phyloP scores from a whole-genome alignment of 2,888 invertebrate genomes.

The Drosophila colorata region DNA sequence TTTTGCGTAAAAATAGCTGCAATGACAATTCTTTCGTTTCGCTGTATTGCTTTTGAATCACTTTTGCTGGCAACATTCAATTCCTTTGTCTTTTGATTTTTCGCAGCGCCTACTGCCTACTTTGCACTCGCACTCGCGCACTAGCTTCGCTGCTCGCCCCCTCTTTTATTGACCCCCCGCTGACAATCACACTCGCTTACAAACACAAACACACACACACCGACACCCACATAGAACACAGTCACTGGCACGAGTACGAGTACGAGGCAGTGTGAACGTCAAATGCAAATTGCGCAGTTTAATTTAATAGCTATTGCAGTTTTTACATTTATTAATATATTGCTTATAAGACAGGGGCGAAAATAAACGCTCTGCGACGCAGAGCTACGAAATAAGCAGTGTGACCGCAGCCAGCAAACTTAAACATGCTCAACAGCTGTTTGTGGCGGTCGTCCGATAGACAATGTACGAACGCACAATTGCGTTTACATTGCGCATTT shows the following conservation, averaged over 20 bases:
- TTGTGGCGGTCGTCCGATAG: slow-evolving; percentile 18
- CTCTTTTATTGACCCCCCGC: slow-evolving; percentile 26
- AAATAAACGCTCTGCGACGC: slow-evolving; percentile 45
- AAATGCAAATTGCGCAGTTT: slow-evolving; percentile 56
- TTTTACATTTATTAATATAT: slow-evolving; percentile 43
- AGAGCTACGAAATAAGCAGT: slow-evolving; percentile 39
- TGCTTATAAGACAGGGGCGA: slow-evolving; percentile 27
- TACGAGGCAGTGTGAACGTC: slow-evolving; percentile 32
- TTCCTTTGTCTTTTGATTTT: slow-evolving; percentile 60
- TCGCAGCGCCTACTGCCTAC: slow-evolving; percentile 42
- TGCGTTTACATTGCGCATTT: slow-evolving; percentile 1
- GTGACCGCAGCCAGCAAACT: slow-evolving; percentile 22
- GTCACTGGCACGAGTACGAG: slow-evolving; percentile 23
- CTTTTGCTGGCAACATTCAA: slow-evolving; percentile 28
- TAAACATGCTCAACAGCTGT: slow-evolving; percentile 23
- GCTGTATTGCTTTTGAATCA: slow-evolving; percentile 25
- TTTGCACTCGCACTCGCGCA: slow-evolving; percentile 45
- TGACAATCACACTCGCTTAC: slow-evolving; percentile 10
- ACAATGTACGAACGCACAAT: not conserved
- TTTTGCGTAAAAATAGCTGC: slow-evolving; percentile 35
- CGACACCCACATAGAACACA: slow-evolving; percentile 34
- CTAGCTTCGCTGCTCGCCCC: slow-evolving; percentile 39
- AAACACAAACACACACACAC: slow-evolving; percentile 27
- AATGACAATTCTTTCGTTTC: slow-evolving; percentile 13
- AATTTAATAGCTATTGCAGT: slow-evolving; percentile 44